Evolutionary conservation across 1,140 invertebrate genomes (phyloP), one percentile per base, ranked within the genome.

Genomic region (Drosophila nebulosa): DNA sequence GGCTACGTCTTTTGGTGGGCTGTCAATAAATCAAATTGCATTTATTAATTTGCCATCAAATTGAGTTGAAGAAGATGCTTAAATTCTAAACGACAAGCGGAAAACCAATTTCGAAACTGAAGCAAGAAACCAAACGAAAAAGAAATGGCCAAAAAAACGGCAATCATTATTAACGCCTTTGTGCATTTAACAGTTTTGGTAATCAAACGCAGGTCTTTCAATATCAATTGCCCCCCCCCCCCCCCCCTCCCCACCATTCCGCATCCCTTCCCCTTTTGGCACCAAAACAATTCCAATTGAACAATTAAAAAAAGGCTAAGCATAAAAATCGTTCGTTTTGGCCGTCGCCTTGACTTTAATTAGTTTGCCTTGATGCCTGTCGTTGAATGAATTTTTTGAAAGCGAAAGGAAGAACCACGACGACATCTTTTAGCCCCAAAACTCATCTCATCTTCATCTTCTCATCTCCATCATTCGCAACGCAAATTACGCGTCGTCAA

Each of bases 221-320:
- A 63, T 72, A 10, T 21, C 22, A 36, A 22, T 32, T 7, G n/a
- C 46, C 7, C 1, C 57, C 6, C 3, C 10, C 22, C n/a, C n/a
- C n/a, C n/a, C n/a, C n/a, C n/a, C n/a, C n/a, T n/a, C n/a, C n/a
- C n/a, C n/a, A n/a, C n/a, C n/a, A n/a, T n/a, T n/a, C n/a, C n/a
- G n/a, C n/a, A n/a, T n/a, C n/a, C n/a, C n/a, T n/a, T n/a, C n/a
- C n/a, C n/a, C n/a, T n/a, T n/a, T n/a, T 30, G n/a, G 26, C n/a
- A n/a, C 52, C 18, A 24, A 36, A 59, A 39, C 36, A 64, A 46
- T 21, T 21, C 39, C 39, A 46, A 46, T 46, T 62, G 65, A 36
- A 88, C 83, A 88, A 88, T 86, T 88, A 88, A 86, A 86, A 86
- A 86, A 88, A 88, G 84, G 83, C 83, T 81, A 79, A 78, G 79